phyloP scores from a whole-genome alignment of 2,113 vertebrate species.

The Eubucco bourcierii region DNA sequence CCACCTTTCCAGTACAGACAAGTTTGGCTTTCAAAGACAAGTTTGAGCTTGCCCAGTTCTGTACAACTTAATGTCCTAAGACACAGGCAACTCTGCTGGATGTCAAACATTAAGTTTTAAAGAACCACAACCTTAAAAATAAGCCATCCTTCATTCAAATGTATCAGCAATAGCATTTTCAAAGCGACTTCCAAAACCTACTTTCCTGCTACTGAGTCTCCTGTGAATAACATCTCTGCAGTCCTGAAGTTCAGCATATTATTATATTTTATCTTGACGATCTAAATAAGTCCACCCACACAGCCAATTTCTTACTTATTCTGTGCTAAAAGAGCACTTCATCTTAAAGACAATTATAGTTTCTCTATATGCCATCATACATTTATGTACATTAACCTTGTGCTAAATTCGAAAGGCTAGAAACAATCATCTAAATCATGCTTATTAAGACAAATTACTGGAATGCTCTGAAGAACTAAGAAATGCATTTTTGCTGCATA shows the following conservation, averaged over 20 bases:
- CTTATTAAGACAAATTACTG: conserved; percentile 63
- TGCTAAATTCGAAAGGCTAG: conserved; percentile 40
- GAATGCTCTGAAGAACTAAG: conserved; percentile 2
- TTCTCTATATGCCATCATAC: conserved; percentile 30
- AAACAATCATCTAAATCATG: conserved; percentile 42
- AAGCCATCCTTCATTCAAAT: not conserved
- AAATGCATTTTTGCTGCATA: conserved; percentile 42
- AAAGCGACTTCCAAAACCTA: not conserved
- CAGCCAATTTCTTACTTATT: conserved; percentile 24
- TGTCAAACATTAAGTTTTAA: not conserved
- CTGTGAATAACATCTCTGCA: not conserved
- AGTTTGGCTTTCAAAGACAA: not conserved
- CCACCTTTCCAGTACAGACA: not conserved
- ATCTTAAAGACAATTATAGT: conserved; percentile 34
- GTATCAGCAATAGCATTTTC: not conserved
- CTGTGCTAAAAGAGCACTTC: not conserved
- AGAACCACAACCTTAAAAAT: not conserved
- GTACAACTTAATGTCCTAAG: not conserved
- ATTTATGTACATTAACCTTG: conserved; percentile 60
- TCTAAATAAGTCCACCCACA: conserved; percentile 7
- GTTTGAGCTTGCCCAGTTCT: not conserved
- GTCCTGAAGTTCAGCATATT: not conserved
- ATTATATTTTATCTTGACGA: not conserved
- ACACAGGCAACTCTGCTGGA: not conserved
- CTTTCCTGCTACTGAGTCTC: not conserved